Base-by-base conservation (phyloP, 2,113 vertebrate species). In the Sorex fumeus region DNA sequence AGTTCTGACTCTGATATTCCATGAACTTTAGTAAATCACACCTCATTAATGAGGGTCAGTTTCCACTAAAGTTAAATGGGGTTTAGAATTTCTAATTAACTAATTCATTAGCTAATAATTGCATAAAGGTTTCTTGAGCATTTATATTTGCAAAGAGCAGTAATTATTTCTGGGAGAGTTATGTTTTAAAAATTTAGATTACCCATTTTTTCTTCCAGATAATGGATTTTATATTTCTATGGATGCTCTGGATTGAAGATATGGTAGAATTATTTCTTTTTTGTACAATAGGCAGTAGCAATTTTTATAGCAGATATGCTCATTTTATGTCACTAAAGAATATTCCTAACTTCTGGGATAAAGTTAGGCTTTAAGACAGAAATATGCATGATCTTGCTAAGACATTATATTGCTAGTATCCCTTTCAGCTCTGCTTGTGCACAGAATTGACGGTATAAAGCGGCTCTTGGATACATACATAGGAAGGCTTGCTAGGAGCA, bases 291-390 rank as follows among this genome's bases (percentile, higher is more conserved):
- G n/a, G 34, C n/a, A 10, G 7, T 28, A 78, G 79, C 32, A 53
- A 87, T 0, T 62, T 53, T 82, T 83, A 34, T 0, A 16, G 43
- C 28, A 80, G 80, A 60, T 0, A 53, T 4, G 23, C 18, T 90
- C 30, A 40, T 50, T 79, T 85, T 95, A 95, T 88, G 64, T 36
- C 76, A 36, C 36, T 71, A 18, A 85, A 69, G 83, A 57, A 34
- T 84, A 10, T 50, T 71, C 86, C 62, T n/a, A 64, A 69, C 32
- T 40, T 84, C 80, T 32, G 4, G 77, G 79, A 91, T 9, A 18
- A 8, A 90, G 40, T 75, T 7, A 43, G 78, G 8, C 18, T 32
- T 60, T 91, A 25, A 57, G 1, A 6, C 82, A 66, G 70, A 94
- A 75, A 93, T 78, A 30, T 19, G 76, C 50, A 70, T 72, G 43